Base-by-base conservation (phyloP, 1,140 invertebrate species). In the Drosophila erecta region DNA sequence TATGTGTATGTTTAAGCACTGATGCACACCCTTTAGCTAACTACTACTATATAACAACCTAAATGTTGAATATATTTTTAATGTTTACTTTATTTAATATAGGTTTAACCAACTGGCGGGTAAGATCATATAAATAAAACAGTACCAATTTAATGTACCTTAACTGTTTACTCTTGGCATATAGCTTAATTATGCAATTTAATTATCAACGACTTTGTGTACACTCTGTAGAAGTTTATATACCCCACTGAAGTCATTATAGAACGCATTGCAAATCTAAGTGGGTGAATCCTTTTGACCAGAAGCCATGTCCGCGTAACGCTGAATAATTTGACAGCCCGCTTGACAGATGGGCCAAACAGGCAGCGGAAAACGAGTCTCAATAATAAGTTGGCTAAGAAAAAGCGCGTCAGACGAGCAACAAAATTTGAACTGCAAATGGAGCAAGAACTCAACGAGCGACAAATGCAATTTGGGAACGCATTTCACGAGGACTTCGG, bases 241-340 rank as follows among this genome's bases (percentile, higher is more conserved):
- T n/a, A n/a, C 7, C 30, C 27, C 30, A 30, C 10, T 30, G 30
- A 14, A 38, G 37, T 38, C 3, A 14, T 14, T 14, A 47, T 3
- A 8, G 1, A 27, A 10, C 8, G 4, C 0, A 2, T 30, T 30
- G 2, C 24, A 2, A 49, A 30, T 49, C 24, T 7, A 30, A 15
- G 27, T 33, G 47, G 47, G 24, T 17, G 33, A 41, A 62, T 44
- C 43, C 3, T 61, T 37, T 65, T 53, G 51, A 40, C 49, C 56
- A 35, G 35, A 35, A 37, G 56, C 74, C 17, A 86, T 81, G 81
- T 80, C 81, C 66, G 77, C 44, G 76, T 74, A 80, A 61, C 81
- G 81, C 81, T 86, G 85, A 81, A 86, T 81, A 85, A 85, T 85
- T 85, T 85, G 81, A 85, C 81, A 85, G 81, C 67, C 77, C 74